Evolutionary conservation across 2,797 vertebrate species (phyloP), one percentile per base, ranked within the genome.

Genomic region (Sphenopsis melanotis): DNA sequence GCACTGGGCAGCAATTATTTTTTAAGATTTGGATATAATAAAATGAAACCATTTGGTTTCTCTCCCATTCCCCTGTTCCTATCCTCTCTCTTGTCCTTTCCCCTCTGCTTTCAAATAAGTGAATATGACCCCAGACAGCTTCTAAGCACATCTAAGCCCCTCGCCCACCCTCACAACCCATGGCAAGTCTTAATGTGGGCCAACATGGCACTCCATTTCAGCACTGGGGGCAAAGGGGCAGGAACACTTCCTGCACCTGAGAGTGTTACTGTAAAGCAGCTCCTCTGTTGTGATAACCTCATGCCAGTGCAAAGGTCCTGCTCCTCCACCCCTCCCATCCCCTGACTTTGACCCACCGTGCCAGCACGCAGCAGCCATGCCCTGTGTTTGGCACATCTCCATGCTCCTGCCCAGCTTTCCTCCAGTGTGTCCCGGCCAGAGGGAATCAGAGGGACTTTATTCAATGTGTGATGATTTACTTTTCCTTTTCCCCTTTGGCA

Each of bases 371-470:
- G 65, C 55, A 84, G 22, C 55, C 11, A 0, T 91, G 82, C 82
- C 77, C 70, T 0, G 0, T 0, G 0, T n/a, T 63, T 85, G 83
- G 81, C 83, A 88, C 81, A 41, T 17, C 47, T 83, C 59, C 52
- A 17, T 0, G 2, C 59, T 82, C 36, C 75, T 76, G 78, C 59
- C 42, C 68, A 59, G 74, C 39, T 75, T 50, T 75, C 47, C 75
- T 63, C 75, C 49, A 17, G 3, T 14, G 5, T 0, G 2, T 49
- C 39, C 5, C 0, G 59, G 47, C 42, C 2, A 0, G 74, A 66
- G 41, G 21, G 82, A 95, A 60, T 55, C 49, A n/a, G 44, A 90
- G 39, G 21, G 63, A 82, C 76, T 69, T 82, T 74, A 63, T 74
- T 74, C 68, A 70, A 3, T 16, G 15, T 20, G 32, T 2, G 34